These are phyloP conservation scores for Pipistrellus kuhlii DNA, from an alignment of 2,797 vertebrate genomes.

Conservation along the genomic window DNA sequence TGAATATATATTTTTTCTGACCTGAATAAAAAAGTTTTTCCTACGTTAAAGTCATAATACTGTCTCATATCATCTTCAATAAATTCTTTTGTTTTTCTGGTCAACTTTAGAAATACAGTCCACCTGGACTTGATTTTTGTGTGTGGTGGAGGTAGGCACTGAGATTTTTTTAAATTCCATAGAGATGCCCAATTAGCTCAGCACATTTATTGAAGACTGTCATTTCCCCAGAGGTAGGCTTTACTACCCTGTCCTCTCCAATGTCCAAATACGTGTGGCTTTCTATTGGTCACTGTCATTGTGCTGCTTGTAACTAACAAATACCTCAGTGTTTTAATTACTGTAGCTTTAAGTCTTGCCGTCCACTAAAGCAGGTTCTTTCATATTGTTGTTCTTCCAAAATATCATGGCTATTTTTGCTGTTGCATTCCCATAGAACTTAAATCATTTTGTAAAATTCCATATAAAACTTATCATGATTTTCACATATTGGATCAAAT, in stretches of 20 bases:
- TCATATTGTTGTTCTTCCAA: background rate
- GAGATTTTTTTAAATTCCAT: background rate
- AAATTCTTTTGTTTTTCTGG: background rate
- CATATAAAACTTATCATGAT: background rate
- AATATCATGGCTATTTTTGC: background rate
- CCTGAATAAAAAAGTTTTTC: background rate
- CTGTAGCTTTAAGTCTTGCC: background rate
- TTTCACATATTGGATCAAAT: background rate
- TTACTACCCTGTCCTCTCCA: background rate
- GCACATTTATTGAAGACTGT: background rate
- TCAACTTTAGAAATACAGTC: background rate
- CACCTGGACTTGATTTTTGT: background rate
- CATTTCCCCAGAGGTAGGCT: background rate
- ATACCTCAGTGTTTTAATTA: background rate
- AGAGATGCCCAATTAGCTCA: background rate
- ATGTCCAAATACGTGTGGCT: background rate
- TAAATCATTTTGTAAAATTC: background rate
- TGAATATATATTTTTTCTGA: background rate
- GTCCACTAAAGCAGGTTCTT: background rate
- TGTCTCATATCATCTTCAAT: slow-evolving; percentile 5
- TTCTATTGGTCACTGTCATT: background rate
- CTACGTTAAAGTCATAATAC: background rate
- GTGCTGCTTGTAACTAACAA: background rate
- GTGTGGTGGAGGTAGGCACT: background rate
- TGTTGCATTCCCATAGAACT: background rate